Percentiles rank a stretch among this genome's conserved stretches.
These are phyloP conservation scores for Oreochromis tanganicae DNA, from an alignment of 2,113 vertebrate species.

Conservation along the genomic window DNA sequence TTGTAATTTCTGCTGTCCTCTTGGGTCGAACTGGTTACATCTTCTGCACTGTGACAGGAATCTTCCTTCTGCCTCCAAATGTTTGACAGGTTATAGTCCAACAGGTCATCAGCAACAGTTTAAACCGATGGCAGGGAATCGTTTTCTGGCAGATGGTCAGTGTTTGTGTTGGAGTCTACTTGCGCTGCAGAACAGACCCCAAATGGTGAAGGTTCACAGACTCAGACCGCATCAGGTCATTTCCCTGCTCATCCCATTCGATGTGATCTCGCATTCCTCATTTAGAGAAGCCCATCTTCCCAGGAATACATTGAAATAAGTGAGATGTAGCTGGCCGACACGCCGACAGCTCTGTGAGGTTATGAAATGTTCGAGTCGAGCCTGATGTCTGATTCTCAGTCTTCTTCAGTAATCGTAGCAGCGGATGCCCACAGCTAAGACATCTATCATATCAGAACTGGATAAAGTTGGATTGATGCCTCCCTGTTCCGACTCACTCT, in stretches of 20 bases:
- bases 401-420: background rate
- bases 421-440: background rate
- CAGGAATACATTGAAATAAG: background rate
- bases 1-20: background rate
- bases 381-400: background rate
- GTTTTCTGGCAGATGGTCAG: background rate
- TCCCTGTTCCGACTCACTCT: background rate
- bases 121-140: background rate
- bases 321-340: background rate
- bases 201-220: background rate
- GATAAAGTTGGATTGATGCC: background rate
- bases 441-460: background rate
- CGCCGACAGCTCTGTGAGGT: background rate
- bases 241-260: background rate
- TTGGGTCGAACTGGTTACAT: background rate
- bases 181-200: fast-evolving
- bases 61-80: background rate
- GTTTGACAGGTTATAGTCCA: background rate
- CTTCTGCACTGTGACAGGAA: background rate
- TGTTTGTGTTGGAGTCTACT: background rate
- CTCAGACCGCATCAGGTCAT: background rate
- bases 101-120: background rate
- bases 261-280: background rate
- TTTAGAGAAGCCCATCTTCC: background rate
- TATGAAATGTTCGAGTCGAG: background rate